phyloP scores from a whole-genome alignment of 2,797 vertebrate species.

The Okamejei kenojei region DNA sequence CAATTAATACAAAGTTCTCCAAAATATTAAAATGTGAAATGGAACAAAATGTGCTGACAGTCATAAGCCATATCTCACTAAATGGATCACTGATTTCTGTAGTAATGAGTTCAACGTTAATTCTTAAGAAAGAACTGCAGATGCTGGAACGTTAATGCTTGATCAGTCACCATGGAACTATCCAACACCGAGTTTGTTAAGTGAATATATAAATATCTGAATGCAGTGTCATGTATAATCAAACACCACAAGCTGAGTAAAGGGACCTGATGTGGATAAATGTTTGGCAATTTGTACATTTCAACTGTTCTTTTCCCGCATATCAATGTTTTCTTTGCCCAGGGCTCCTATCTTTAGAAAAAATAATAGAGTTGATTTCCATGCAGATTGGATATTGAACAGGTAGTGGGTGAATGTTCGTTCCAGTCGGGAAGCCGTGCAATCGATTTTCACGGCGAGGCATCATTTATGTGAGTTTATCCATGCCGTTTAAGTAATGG shows the following conservation, averaged over 20 bases:
- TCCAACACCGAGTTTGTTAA: not conserved
- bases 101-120: not conserved
- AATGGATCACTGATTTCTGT: not conserved
- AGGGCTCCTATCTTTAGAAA: not conserved
- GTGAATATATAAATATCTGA: not conserved
- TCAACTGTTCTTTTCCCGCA: not conserved
- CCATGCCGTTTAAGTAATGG: too few species aligned
- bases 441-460: not conserved
- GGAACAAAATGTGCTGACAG: not conserved
- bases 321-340: not conserved
- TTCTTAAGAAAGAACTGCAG: not conserved
- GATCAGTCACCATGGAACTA: not conserved
- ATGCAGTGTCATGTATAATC: not conserved
- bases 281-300: not conserved
- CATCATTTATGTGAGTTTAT: too few species aligned
- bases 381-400: not conserved
- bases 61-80: not conserved
- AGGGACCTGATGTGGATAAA: slow-evolving; percentile 1
- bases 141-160: not conserved
- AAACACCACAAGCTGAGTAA: not conserved
- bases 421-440: not conserved
- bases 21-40: slow-evolving; percentile 1
- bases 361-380: not conserved
- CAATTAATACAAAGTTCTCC: not conserved
- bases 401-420: not conserved